A percentile compares a stretch with the other conserved stretches of the same genome.
These are phyloP conservation scores for Galbula dea DNA, from an alignment of 2,113 vertebrate species.

Conservation along the genomic window DNA sequence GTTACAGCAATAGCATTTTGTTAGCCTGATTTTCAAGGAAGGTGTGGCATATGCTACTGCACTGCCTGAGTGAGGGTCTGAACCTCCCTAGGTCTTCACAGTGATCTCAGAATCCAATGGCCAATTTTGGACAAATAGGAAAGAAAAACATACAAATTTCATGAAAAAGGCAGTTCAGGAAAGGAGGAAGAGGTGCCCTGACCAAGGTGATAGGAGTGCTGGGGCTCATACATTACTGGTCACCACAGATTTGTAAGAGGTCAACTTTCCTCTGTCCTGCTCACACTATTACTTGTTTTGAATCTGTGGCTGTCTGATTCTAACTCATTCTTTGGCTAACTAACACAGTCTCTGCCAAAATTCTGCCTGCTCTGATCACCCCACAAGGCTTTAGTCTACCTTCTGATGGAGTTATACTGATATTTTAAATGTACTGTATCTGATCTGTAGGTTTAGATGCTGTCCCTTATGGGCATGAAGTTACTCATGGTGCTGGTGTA, in stretches of 20 bases:
- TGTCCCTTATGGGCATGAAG: background rate
- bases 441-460: background rate
- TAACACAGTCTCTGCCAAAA: background rate
- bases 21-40: background rate
- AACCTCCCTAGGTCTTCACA: background rate
- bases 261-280: background rate
- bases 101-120: background rate
- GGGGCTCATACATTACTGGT: background rate
- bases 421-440: background rate
- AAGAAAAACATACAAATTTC: background rate
- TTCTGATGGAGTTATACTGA: background rate
- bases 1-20: background rate
- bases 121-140: background rate
- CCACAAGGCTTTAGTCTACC: background rate
- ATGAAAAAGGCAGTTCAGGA: background rate
- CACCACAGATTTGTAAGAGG: background rate
- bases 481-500: background rate
- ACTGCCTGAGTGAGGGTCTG: background rate
- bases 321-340: no score
- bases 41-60: background rate
- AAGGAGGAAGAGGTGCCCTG: background rate
- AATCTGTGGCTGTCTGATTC: background rate
- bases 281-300: background rate
- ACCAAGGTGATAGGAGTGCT: fast-evolving
- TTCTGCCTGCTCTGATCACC: background rate